Base-by-base conservation (phyloP, 2,888 invertebrate genomes). In the Bimastos eiseni region DNA sequence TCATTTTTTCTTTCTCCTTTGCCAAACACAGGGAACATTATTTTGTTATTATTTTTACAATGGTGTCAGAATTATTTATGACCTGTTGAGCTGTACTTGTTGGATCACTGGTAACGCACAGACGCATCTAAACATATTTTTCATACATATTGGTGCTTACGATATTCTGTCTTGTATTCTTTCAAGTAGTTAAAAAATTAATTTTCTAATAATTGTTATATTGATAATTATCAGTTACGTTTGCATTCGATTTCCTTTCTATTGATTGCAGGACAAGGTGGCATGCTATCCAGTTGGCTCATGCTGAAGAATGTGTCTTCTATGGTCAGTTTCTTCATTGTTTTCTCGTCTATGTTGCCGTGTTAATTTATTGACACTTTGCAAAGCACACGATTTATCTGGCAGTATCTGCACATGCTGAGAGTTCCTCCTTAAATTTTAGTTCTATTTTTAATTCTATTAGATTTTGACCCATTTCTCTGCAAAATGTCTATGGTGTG, bases 251-350 rank as follows among this genome's bases (percentile, higher is more conserved):
- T 70, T 70, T 30, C 6, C n/a, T 70, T n/a, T 70, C 8, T n/a
- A 11, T n/a, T 70, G 70, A 30, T 70, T 30, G n/a, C 13, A 70
- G 70, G 70, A n/a, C 49, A 30, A 49, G 30, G n/a, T 33, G 88
- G 83, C 21, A 38, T 84, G 33, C 37, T 49, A 21, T 86, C 90
- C 41, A 88, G 36, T 70, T 91, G 91, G 91, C 88, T 91, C 19
- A 36, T 91, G 86, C 38, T 91, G 70, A 91, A 91, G 91, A 89
- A 91, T 49, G 41, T 44, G 5, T n/a, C 19, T 49, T 17, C 89
- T 15, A 11, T 36, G 36, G 70, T 49, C 13, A 55, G 36, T 34
- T 11, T 34, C 1, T 70, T n/a, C n/a, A n/a, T n/a, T 70, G 70
- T 70, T 24, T 70, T 70, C 30, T 70, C 17, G 70, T n/a, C 70